Evolutionary conservation across 2,113 vertebrate species (phyloP).

Genomic region (Dissostichus mawsoni): DNA sequence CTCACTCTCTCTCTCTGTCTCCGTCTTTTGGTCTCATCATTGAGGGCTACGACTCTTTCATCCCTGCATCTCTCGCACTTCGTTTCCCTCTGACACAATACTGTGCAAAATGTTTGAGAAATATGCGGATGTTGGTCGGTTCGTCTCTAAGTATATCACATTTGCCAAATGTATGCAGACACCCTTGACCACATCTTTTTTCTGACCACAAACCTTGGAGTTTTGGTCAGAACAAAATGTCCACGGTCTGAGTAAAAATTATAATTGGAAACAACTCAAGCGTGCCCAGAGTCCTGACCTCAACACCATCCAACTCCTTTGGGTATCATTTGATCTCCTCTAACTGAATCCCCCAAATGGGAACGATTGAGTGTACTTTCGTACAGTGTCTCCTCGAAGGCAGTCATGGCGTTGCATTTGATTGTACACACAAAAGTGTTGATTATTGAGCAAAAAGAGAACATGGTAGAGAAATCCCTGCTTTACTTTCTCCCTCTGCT

Average conservation of each 20-base stretch:
- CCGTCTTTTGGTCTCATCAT: not conserved
- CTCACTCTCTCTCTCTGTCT: conserved; percentile 25
- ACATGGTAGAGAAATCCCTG: too few relatives aligned
- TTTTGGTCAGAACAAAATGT: too few relatives aligned
- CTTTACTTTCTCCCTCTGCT: too few relatives aligned
- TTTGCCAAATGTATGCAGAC: not conserved
- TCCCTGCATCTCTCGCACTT: conserved; percentile 1
- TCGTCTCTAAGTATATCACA: not conserved
- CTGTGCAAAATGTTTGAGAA: not conserved
- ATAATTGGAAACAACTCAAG: too few relatives aligned
- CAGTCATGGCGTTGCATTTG: too few relatives aligned
- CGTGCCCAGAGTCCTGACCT: too few relatives aligned
- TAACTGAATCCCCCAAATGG: conserved; percentile 7
- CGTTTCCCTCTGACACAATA: not conserved
- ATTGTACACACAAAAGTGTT: too few relatives aligned
- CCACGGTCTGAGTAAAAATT: too few relatives aligned
- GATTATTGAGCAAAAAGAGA: too few relatives aligned
- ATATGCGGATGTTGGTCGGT: not conserved
- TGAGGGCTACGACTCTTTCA: not conserved
- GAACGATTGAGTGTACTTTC: too few relatives aligned
- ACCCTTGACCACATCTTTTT: not conserved
- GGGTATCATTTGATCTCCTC: not conserved
- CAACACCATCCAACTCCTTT: not conserved
- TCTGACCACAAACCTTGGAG: not conserved
- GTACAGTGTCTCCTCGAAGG: too few relatives aligned